phyloP scores from a whole-genome alignment of 2,797 vertebrate genomes.

The Urophycis tenuis region DNA sequence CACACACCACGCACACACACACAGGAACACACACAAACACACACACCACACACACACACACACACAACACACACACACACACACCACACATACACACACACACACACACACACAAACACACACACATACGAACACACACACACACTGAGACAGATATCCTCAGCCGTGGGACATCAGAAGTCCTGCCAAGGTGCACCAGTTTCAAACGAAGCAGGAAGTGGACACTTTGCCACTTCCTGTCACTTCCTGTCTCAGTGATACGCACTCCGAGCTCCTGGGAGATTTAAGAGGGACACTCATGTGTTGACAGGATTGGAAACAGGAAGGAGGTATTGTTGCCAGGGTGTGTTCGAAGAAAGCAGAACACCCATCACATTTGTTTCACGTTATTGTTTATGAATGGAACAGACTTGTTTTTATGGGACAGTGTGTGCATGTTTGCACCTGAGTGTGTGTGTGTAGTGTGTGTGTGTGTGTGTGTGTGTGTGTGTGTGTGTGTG shows the following conservation, averaged over 20 bases:
- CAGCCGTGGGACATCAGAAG: constrained; percentile 38
- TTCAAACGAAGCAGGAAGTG: constrained; percentile 36
- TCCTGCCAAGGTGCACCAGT: constrained; percentile 41
- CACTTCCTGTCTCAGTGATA: constrained; percentile 48
- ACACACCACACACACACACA: background rate
- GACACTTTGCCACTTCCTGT: constrained; percentile 49
- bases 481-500: constrained; percentile 19
- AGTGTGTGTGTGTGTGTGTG: constrained; percentile 20
- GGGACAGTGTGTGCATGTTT: background rate
- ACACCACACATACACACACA: background rate
- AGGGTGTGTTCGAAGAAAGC: background rate
- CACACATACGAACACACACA: constrained; percentile 9
- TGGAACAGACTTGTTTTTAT: background rate
- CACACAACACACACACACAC: constrained; percentile 1
- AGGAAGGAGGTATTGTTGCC: background rate
- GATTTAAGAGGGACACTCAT: background rate
- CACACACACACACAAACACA: background rate
- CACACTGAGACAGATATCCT: constrained; percentile 23
- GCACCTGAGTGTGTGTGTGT: background rate
- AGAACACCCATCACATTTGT: background rate
- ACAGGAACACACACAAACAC: background rate
- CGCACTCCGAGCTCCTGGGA: constrained; percentile 9
- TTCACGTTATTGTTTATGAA: background rate
- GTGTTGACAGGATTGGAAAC: constrained; percentile 6
- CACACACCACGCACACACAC: too few species aligned